Evolutionary conservation across 2,797 vertebrate species (phyloP).

Genomic region (Diplodus puntazzo): DNA sequence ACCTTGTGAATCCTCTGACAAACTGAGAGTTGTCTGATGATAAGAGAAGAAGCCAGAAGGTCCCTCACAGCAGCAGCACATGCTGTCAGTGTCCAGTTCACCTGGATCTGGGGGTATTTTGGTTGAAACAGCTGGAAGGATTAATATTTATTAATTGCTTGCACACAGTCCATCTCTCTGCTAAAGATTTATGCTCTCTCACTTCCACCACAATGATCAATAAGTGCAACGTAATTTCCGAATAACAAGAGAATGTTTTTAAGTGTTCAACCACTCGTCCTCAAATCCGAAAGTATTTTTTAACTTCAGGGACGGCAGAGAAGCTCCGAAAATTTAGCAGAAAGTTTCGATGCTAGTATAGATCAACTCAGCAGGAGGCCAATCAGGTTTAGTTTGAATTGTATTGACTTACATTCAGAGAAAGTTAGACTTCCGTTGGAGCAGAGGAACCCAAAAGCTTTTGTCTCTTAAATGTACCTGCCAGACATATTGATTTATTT

Average conservation of each 20-base stretch:
- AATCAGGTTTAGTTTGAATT: slow-evolving; percentile 12
- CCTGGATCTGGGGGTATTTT: background rate
- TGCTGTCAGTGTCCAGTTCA: slow-evolving; percentile 1
- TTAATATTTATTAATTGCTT: background rate
- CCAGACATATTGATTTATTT: slow-evolving; percentile 32
- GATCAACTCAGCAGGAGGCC: slow-evolving; percentile 28
- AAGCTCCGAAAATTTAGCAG: background rate
- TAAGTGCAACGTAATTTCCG: background rate
- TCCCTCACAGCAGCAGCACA: background rate
- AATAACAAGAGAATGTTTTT: background rate
- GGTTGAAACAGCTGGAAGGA: slow-evolving; percentile 12
- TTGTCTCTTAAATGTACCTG: slow-evolving; percentile 5
- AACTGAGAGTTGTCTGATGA: background rate
- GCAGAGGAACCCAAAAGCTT: slow-evolving; percentile 11
- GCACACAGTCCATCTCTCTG: background rate
- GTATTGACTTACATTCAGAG: slow-evolving; percentile 15
- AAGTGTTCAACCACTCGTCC: background rate
- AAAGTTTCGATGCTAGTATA: slow-evolving; percentile 13
- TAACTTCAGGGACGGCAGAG: background rate
- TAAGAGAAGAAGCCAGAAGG: background rate
- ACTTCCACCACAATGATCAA: background rate
- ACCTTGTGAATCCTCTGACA: background rate
- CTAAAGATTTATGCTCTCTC: background rate
- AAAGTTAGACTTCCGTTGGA: slow-evolving; percentile 4
- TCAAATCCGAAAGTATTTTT: background rate